Evolutionary conservation across 2,113 vertebrate species (phyloP), one percentile per base, ranked within the genome.

Genomic region (Phalacrocorax carbo): DNA sequence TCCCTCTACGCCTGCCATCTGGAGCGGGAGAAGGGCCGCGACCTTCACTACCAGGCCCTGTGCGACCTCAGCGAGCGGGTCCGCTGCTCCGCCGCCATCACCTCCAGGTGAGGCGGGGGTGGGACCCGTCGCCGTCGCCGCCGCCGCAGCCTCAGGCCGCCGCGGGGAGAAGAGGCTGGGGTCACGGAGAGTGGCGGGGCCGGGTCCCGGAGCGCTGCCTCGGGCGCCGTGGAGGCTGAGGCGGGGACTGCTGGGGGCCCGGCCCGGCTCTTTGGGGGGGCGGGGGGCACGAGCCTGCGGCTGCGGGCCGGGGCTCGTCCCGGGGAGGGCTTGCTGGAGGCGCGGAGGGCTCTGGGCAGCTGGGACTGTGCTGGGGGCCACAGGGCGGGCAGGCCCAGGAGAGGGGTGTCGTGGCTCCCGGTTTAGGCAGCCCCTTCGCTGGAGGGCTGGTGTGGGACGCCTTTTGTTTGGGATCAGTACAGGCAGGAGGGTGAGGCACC

Each of bases 391-490:
- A 25, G 79, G 55, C 60, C 10, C 7, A 16, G 68, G 13, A 13
- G 36, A 15, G 30, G 58, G 23, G 7, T 10, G 22, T 15, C 26
- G 1, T 69, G 42, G 29, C 27, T 70, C 6, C 25, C 17, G 27
- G 10, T 8, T 4, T 34, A 17, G 46, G 42, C 65, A 29, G 57
- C 61, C 19, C 46, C 38, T 16, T 6, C 2, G 5, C 15, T 5
- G 58, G 2, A 32, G 60, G 9, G 30, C 12, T 14, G 64, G 9
- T 11, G 40, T 13, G 62, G 71, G 36, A 3, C 36, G 34, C 64
- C 16, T 44, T 8, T 3, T 48, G 14, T 6, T 5, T 5, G 38
- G 64, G 19, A 4, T 90, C 30, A 0, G 15, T 6, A 0, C 6
- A 9, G 76, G 20, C 75, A 4, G 40, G 6, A 91, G 95, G 76